A percentile compares a stretch with the other conserved stretches of the same genome.
Evolutionary conservation across 2,797 vertebrate species (phyloP).

Genomic region (Propithecus deckenii): DNA sequence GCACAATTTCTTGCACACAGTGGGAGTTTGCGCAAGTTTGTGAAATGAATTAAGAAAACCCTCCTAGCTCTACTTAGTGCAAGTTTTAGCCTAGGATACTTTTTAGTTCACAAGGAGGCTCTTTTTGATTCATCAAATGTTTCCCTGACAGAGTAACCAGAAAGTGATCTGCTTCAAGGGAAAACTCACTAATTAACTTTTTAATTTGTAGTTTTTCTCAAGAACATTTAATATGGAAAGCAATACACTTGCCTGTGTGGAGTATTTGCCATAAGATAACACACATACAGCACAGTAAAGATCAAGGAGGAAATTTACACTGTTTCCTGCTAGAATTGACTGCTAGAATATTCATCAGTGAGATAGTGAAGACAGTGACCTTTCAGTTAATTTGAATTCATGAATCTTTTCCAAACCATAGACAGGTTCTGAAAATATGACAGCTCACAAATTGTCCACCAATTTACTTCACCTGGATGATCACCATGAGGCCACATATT

Average conservation of each 20-base stretch:
- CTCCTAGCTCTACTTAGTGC: constrained; percentile 4
- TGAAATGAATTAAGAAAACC: constrained; percentile 29
- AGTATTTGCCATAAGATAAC: constrained; percentile 67
- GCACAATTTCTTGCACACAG: neutral
- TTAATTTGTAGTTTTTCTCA: constrained; percentile 31
- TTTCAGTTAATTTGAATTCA: constrained; percentile 60
- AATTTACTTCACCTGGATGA: constrained; percentile 57
- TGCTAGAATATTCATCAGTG: constrained; percentile 69
- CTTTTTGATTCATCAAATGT: constrained; percentile 24
- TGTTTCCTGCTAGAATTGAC: constrained; percentile 42
- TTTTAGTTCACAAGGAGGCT: constrained; percentile 6
- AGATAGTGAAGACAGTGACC: constrained; percentile 47
- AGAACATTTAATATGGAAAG: constrained; percentile 48
- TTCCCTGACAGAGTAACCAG: constrained; percentile 19
- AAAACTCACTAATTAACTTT: constrained; percentile 36
- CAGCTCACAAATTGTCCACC: constrained; percentile 43
- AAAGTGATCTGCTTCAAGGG: constrained; percentile 9
- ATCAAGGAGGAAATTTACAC: constrained; percentile 70
- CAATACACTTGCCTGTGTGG: constrained; percentile 27
- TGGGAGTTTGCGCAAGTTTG: neutral
- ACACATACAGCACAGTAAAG: constrained; percentile 55
- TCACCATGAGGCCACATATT: neutral
- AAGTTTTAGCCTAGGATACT: neutral
- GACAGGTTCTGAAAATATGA: constrained; percentile 52
- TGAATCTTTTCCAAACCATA: constrained; percentile 51